These are phyloP conservation scores for Onthophagus sagittarius DNA, from an alignment of 2,888 invertebrate genomes.

Conservation along the genomic window DNA sequence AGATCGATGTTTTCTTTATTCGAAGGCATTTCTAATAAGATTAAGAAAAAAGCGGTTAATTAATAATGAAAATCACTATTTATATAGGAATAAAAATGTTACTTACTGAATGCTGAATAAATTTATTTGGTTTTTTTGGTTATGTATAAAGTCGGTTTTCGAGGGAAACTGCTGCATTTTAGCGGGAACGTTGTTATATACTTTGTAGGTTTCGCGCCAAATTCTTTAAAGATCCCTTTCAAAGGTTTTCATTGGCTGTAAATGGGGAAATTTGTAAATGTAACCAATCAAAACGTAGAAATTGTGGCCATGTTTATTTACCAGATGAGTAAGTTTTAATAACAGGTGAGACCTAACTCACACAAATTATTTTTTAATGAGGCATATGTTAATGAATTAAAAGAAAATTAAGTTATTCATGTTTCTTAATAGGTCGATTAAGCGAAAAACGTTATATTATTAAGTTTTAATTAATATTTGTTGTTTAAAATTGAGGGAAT, in stretches of 20 bases:
- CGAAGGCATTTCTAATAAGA: slow-evolving; percentile 34
- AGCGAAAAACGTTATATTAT: too few relatives aligned
- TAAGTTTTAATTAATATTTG: too few relatives aligned
- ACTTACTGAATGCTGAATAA: background rate
- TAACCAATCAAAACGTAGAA: too few relatives aligned
- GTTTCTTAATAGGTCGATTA: too few relatives aligned
- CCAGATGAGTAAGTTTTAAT: too few relatives aligned
- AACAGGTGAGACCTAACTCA: too few relatives aligned
- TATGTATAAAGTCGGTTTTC: background rate
- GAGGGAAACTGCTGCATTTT: background rate
- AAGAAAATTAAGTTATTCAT: too few relatives aligned
- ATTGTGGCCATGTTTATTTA: too few relatives aligned
- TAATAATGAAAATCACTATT: background rate
- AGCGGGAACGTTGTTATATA: background rate
- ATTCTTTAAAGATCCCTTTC: background rate
- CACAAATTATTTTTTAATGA: too few relatives aligned
- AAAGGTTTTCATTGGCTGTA: background rate
- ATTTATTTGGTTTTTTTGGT: background rate
- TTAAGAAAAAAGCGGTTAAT: background rate
- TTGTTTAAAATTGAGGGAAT: too few relatives aligned
- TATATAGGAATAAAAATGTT: background rate
- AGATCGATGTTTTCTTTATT: slow-evolving; percentile 37
- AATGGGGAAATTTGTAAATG: background rate
- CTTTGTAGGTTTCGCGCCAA: background rate
- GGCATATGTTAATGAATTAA: too few relatives aligned